Percentiles rank a stretch among this genome's conserved stretches.
Conservation (phyloP, 2,888 invertebrate genomes). For the Ochropacha duplaris region DNA sequence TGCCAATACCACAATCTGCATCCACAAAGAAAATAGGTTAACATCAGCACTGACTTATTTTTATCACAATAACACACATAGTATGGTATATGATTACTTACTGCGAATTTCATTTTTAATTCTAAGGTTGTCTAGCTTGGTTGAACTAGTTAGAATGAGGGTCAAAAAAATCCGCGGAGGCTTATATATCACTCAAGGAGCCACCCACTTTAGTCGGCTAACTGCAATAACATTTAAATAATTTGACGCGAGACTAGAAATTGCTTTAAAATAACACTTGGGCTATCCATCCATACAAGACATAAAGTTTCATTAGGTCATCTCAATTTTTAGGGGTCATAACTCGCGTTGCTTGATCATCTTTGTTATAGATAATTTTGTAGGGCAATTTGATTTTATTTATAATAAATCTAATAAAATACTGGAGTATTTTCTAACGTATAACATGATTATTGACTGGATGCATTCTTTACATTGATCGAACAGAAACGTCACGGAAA, state of each 20-base stretch:
- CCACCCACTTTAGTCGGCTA: conserved; percentile 67
- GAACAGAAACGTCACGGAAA: too few relatives aligned
- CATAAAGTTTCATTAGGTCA: conserved; percentile 33
- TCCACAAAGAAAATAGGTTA: conserved; percentile 16
- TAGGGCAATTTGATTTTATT: not conserved
- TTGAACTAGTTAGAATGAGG: conserved; percentile 75
- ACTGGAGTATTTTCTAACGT: not conserved
- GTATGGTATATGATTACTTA: conserved; percentile 47
- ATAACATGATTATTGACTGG: too few relatives aligned
- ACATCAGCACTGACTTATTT: conserved; percentile 6
- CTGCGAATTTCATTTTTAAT: conserved; percentile 64
- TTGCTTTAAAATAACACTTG: conserved; percentile 49
- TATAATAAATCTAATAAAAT: not conserved
- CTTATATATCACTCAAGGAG: conserved; percentile 69
- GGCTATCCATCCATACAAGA: conserved; percentile 32
- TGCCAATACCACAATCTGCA: conserved; percentile 51
- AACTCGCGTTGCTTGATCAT: conserved; percentile 8
- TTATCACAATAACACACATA: conserved; percentile 10
- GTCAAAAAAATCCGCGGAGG: conserved; percentile 66
- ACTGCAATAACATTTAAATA: conserved; percentile 76
- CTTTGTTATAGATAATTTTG: not conserved
- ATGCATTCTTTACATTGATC: too few relatives aligned
- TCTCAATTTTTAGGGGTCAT: conserved; percentile 14
- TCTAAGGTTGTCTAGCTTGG: conserved; percentile 56
- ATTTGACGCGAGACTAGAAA: conserved; percentile 54